Evolutionary conservation across 2,888 invertebrate genomes (phyloP).

Genomic region (Saturnia pavonia): DNA sequence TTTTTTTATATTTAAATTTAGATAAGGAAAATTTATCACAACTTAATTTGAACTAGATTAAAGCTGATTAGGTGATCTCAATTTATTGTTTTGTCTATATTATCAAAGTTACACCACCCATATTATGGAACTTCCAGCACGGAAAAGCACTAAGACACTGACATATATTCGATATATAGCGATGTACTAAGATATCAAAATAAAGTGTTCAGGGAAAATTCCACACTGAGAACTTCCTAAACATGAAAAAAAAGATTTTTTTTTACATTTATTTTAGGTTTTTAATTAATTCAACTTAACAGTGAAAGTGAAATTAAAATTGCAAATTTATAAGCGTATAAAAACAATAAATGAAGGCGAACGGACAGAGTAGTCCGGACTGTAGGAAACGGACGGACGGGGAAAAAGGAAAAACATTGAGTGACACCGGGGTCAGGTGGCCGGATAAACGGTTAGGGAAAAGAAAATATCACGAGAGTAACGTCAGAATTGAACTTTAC

Average conservation of each 20-base stretch:
- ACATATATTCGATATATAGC: too few relatives aligned
- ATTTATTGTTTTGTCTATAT: not conserved
- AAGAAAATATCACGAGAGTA: constrained; percentile 37
- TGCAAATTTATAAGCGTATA: constrained; percentile 28
- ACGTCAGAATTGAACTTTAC: constrained; percentile 21
- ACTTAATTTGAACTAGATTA: not conserved
- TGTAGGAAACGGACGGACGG: constrained; percentile 30
- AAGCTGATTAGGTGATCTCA: not conserved
- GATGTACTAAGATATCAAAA: not conserved
- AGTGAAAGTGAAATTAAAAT: constrained; percentile 13
- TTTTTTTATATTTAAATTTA: too few relatives aligned
- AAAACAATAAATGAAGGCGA: constrained; percentile 29
- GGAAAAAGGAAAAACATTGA: constrained; percentile 41
- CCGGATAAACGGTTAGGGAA: constrained; percentile 34
- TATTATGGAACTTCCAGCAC: not conserved
- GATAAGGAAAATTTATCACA: not conserved
- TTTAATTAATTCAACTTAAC: constrained; percentile 5
- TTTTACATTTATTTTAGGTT: not conserved
- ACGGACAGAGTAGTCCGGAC: not conserved
- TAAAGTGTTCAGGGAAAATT: not conserved
- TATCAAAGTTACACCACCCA: not conserved
- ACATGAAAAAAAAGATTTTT: not conserved
- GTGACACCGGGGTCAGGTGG: constrained; percentile 43
- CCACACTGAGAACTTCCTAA: not conserved
- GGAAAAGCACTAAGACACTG: too few relatives aligned